Percentiles rank a stretch among this genome's conserved stretches.
phyloP scores from a whole-genome alignment of 2,797 vertebrate genomes.

The Eulemur coronatus region DNA sequence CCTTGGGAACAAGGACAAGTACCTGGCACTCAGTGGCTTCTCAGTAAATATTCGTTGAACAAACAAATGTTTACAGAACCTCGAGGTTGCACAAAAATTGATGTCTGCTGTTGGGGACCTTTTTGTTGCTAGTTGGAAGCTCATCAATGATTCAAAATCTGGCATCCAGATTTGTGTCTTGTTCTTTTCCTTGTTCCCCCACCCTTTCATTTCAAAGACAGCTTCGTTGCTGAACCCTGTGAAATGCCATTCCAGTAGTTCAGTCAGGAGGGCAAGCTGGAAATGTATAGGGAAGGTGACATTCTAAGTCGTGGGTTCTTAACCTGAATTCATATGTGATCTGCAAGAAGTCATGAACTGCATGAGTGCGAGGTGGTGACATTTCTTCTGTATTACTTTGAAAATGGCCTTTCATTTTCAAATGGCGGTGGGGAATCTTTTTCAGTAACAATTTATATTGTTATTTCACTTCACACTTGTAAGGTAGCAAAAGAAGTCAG shows the following conservation, averaged over 20 bases:
- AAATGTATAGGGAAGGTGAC: background rate
- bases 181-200: background rate
- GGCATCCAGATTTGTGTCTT: background rate
- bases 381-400: background rate
- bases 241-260: accelerated
- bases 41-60: no score
- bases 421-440: background rate
- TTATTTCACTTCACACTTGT: background rate
- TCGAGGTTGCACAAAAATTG: background rate
- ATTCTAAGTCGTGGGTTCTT: accelerated
- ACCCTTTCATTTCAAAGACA: background rate
- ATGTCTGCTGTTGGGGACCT: background rate
- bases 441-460: background rate
- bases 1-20: no score
- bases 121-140: background rate
- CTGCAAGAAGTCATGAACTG: background rate
- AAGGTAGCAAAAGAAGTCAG: background rate
- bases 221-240: background rate
- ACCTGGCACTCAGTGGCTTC: accelerated
- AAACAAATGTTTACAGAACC: background rate
- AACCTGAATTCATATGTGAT: accelerated
- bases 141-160: background rate
- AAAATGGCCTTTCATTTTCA: background rate
- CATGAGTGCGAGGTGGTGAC: accelerated
- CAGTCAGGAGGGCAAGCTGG: accelerated